Evolutionary conservation across 2,888 invertebrate genomes (phyloP), one percentile per base, ranked within the genome.

Genomic region (Tortricodes alternella): DNA sequence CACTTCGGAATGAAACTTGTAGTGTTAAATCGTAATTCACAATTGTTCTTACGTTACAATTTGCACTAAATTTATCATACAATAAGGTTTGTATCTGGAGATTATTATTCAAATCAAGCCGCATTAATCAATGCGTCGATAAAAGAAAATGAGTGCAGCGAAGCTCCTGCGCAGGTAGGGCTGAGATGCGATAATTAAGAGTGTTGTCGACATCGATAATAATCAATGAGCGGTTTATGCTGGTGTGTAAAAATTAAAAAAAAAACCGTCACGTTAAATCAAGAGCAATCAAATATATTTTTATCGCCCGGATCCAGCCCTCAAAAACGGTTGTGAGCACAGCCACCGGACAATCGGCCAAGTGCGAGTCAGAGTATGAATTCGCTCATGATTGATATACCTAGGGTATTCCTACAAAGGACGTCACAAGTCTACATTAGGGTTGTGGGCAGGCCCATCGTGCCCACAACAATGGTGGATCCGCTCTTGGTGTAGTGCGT

Each of bases 1-100:
- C n/a, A n/a, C n/a, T 21, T 23, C 39, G 39, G 38, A 44, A 44
- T 48, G 51, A 34, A 43, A 16, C 35, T 23, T 16, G 67, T 67
- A 67, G 70, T 66, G 67, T 61, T 65, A 55, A 60, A 57, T 64
- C 63, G 65, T 78, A 76, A 70, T 70, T 80, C 70, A 76, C 70
- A 74, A 76, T 73, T 69, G 74, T 70, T 74, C 75, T 80, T 82
- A 80, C 77, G 79, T 87, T 84, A 89, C 89, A 89, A 89, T 89
- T 89, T 87, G 86, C 89, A 89, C 89, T 89, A 89, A 90, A 90
- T 89, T 90, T 89, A 89, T 90, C 88, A 89, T 84, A 90, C 89
- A 88, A 89, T 89, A 89, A 89, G 86, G 85, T 88, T 86, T 85
- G 85, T 87, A 84, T 82, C 85, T 83, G 82, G 85, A 89, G 85